Evolutionary conservation across 2,797 vertebrate species (phyloP), one percentile per base, ranked within the genome.

Genomic region (Microctenopoma lineatum): DNA sequence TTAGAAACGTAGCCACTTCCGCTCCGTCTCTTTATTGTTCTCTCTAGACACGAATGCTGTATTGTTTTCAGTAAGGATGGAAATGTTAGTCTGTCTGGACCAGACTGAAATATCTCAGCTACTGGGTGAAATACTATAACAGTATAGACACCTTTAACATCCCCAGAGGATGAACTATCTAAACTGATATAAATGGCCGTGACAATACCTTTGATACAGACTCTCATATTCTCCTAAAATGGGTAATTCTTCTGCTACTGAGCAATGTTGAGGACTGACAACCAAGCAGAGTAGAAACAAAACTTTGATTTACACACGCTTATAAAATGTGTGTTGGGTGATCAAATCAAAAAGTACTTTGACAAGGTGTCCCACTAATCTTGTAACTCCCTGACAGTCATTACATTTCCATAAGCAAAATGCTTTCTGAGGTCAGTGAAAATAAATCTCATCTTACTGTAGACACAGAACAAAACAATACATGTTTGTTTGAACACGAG

Each of bases 401-500:
- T 56, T 25, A 46, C n/a, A 32, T 59, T 65, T 47, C 1, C 57
- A 66, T 69, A 41, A 70, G 58, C 53, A 45, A 6, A 42, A 7
- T 32, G 27, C 47, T 64, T 7, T 21, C 54, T 18, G 68, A 73
- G 51, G 65, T 66, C 54, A 38, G 10, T 8, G 16, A 15, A 27
- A 60, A 55, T 51, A 42, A 53, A 73, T 26, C 70, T 59, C n/a
- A 80, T 60, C 42, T 61, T 7, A 26, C 16, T 38, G 54, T 15
- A 46, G n/a, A 12, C 45, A 54, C 45, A 56, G 53, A 64, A 52
- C 14, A 59, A 69, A 8, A 34, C 32, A 34, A 2, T 77, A 21
- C 45, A 42, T 58, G 64, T 44, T 60, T 48, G 50, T 69, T 69
- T 44, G 39, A 58, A 60, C 34, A 39, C 59, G 2, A n/a, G 36